These are phyloP conservation scores for Plutomurus gul DNA, from an alignment of 1,140 invertebrate species.

Conservation along the genomic window DNA sequence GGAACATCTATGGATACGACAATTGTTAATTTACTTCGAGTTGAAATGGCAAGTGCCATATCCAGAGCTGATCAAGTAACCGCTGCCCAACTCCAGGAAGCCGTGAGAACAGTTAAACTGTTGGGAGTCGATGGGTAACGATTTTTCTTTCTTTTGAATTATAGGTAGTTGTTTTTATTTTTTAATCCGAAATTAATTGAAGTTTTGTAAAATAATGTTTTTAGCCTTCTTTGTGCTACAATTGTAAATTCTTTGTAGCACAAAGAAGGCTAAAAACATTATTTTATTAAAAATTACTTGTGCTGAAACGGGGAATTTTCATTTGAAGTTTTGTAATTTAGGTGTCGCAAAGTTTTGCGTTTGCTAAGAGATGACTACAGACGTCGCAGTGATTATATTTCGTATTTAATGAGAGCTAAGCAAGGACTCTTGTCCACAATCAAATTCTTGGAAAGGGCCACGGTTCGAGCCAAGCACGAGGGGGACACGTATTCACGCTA, in stretches of 20 bases:
- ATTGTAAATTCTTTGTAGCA: no score
- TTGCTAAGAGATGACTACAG: constrained; percentile 81
- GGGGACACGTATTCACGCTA: constrained; percentile 71
- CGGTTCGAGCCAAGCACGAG: constrained; percentile 55
- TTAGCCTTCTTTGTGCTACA: no score
- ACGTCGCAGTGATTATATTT: constrained; percentile 76
- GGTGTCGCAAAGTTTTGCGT: constrained; percentile 74
- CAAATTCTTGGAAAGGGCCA: constrained; percentile 72
- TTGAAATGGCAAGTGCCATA: constrained; percentile 85
- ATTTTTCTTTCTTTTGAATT: no score
- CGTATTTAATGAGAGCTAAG: constrained; percentile 81
- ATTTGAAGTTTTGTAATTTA: constrained; percentile 55
- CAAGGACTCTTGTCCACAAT: constrained; percentile 80
- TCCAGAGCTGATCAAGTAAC: constrained; percentile 79
- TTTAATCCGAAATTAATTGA: no score
- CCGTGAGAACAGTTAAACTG: constrained; percentile 76
- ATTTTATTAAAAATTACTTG: no score
- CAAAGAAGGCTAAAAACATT: no score
- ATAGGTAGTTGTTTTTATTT: no score
- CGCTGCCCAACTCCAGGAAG: constrained; percentile 85
- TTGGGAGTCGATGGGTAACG: constrained; percentile 75
- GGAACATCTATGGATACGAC: constrained; percentile 63
- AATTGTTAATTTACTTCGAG: constrained; percentile 72
- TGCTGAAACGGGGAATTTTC: background rate
- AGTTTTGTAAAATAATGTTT: no score